Percentiles rank a stretch among this genome's conserved stretches.
These are phyloP conservation scores for Xylocopa sonorina DNA, from an alignment of 1,140 invertebrate species.

Conservation along the genomic window DNA sequence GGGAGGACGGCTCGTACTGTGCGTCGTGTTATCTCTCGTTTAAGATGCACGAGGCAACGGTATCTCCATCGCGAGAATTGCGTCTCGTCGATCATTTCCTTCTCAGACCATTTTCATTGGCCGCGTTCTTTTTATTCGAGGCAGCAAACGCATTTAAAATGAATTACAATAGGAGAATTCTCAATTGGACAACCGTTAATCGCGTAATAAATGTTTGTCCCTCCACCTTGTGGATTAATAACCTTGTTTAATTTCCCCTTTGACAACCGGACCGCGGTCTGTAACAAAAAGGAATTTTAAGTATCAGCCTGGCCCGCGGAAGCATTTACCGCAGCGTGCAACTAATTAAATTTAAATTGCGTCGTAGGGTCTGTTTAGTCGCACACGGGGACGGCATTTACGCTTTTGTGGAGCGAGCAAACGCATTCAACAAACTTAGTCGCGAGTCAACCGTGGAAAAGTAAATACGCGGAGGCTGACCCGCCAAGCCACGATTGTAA, in stretches of 20 bases:
- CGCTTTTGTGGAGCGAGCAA: slow-evolving; percentile 10
- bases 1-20: too few relatives aligned
- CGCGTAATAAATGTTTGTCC: not conserved
- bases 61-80: too few relatives aligned
- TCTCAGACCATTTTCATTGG: too few relatives aligned
- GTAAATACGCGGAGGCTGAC: not conserved
- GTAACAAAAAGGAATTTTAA: slow-evolving; percentile 6
- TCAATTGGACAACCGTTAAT: too few relatives aligned
- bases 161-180: too few relatives aligned
- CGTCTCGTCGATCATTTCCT: too few relatives aligned
- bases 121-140: too few relatives aligned
- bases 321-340: not conserved
- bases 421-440: slow-evolving; percentile 5
- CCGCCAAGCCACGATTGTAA: not conserved
- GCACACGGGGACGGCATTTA: not conserved
- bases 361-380: not conserved
- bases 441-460: not conserved
- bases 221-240: not conserved
- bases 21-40: too few relatives aligned
- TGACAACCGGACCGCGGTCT: not conserved
- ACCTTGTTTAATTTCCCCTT: not conserved
- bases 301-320: not conserved
- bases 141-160: too few relatives aligned
- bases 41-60: too few relatives aligned
- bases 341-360: slow-evolving; percentile 22